Conservation (phyloP, 2,797 vertebrate genomes). For the Poliocrania exsul region DNA sequence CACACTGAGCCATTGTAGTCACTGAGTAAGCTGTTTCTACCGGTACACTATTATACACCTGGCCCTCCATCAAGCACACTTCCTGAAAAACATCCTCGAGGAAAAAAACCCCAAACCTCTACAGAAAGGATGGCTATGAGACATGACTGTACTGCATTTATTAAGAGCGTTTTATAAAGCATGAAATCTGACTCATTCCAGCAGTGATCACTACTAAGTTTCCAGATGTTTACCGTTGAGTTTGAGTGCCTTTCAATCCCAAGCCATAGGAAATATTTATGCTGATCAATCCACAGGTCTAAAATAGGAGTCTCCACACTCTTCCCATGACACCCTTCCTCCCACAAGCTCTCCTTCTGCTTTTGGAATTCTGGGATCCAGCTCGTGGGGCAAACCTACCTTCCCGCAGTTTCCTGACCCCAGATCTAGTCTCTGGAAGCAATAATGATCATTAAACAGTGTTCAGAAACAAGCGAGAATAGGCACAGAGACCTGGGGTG, state of each 20-base stretch:
- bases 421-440: neutral
- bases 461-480: neutral
- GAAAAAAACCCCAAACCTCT: neutral
- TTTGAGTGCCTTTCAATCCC: neutral
- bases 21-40: neutral
- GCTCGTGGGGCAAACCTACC: neutral
- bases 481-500: neutral
- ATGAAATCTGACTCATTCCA: neutral
- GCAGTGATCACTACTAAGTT: neutral
- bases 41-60: neutral
- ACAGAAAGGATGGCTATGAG: neutral
- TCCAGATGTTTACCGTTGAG: neutral
- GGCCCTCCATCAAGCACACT: neutral
- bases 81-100: neutral
- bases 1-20: neutral
- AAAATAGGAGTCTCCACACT: neutral
- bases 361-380: neutral
- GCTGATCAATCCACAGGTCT: neutral
- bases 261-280: neutral
- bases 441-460: neutral
- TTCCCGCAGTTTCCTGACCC: neutral
- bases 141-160: neutral
- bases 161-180: neutral
- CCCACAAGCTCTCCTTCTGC: neutral
- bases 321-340: neutral